Percentiles rank a stretch among this genome's conserved stretches.
Evolutionary conservation across 1,140 invertebrate species (phyloP).

Genomic region (Rhynchophorus ferrugineus): DNA sequence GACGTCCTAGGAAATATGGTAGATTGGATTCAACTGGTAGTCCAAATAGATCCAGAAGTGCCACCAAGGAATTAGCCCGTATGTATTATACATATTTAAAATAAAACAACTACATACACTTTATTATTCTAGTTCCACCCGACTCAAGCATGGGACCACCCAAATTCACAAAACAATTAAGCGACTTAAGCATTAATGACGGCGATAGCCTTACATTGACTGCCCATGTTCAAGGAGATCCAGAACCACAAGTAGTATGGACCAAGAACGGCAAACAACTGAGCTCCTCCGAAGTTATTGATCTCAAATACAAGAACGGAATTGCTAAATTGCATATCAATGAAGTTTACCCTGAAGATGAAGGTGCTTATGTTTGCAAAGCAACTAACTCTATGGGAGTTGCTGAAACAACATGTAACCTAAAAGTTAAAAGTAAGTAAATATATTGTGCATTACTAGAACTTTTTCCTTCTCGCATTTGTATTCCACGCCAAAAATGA

Average conservation of each 20-base stretch:
- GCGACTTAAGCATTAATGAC: slow-evolving; percentile 66
- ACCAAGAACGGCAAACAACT: slow-evolving; percentile 68
- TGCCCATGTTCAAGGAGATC: slow-evolving; percentile 78
- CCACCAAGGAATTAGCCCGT: slow-evolving; percentile 85
- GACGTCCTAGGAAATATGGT: slow-evolving; percentile 63
- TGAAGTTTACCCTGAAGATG: slow-evolving; percentile 91
- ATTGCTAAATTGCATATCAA: slow-evolving; percentile 78
- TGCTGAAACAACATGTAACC: slow-evolving; percentile 71
- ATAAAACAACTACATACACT: too few relatives aligned
- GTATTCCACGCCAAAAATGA: too few relatives aligned
- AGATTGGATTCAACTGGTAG: slow-evolving; percentile 64
- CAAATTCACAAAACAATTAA: slow-evolving; percentile 67
- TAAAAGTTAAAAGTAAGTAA: slow-evolving; percentile 73
- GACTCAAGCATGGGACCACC: slow-evolving; percentile 77
- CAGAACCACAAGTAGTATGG: slow-evolving; percentile 86
- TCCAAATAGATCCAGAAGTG: slow-evolving; percentile 73
- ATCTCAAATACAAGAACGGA: slow-evolving; percentile 85
- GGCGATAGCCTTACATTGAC: slow-evolving; percentile 71
- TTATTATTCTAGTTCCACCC: slow-evolving; percentile 57
- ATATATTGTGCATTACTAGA: too few relatives aligned
- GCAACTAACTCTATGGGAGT: slow-evolving; percentile 85
- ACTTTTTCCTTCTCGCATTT: too few relatives aligned
- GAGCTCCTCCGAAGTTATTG: slow-evolving; percentile 74
- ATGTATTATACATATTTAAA: too few relatives aligned
- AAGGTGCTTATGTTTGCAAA: slow-evolving; percentile 78